These are phyloP conservation scores for Brachypterus glaber DNA, from an alignment of 2,888 invertebrate species.

Conservation along the genomic window DNA sequence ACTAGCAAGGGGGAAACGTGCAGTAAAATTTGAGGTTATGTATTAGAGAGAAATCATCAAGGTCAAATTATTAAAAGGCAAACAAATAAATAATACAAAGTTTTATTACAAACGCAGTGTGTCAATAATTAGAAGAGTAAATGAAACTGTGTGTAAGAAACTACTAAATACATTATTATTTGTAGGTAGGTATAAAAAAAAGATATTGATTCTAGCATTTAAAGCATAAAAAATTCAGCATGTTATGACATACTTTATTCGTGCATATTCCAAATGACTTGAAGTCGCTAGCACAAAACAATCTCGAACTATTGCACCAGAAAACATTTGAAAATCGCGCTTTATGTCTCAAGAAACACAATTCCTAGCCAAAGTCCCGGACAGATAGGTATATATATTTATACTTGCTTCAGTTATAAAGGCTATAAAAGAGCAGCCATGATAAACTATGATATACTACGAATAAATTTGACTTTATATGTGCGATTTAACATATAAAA, in stretches of 20 bases:
- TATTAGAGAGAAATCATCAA: conserved; percentile 19
- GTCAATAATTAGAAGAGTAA: background rate
- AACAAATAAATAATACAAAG: too few species aligned
- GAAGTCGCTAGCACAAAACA: conserved; percentile 23
- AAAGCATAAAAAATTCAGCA: conserved; percentile 14
- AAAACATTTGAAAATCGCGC: conserved; percentile 31
- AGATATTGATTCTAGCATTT: background rate
- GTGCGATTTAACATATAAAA: too few species aligned
- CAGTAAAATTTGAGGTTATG: conserved; percentile 31
- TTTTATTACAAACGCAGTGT: conserved; percentile 5
- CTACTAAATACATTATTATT: background rate
- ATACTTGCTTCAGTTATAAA: too few species aligned
- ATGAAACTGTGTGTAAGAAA: background rate
- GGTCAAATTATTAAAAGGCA: conserved; percentile 22
- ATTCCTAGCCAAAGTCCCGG: conserved; percentile 28
- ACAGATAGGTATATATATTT: too few species aligned
- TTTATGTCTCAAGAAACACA: conserved; percentile 1
- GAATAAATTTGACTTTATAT: too few species aligned
- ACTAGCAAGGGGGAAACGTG: conserved; percentile 20
- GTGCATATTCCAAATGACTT: conserved; percentile 27
- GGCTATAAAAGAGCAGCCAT: too few species aligned
- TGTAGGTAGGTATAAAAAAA: background rate
- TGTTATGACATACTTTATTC: conserved; percentile 27
- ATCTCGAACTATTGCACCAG: conserved; percentile 22
- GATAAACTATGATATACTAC: too few species aligned